Conservation (phyloP, 2,113 vertebrate species). For the Grallaria varia region DNA sequence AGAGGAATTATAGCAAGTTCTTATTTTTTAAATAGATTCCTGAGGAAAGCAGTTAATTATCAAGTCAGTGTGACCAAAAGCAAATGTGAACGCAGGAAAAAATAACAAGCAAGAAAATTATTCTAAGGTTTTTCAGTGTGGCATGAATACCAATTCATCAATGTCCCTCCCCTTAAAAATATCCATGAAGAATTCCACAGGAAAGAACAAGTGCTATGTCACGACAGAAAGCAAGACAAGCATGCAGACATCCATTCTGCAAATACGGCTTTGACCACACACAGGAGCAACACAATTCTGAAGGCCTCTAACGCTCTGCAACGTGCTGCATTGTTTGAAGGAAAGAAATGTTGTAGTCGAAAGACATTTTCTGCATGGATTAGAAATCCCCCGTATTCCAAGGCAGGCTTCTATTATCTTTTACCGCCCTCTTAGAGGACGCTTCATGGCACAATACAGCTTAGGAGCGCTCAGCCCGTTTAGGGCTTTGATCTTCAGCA, state of each 20-base stretch:
- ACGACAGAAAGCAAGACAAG: background rate
- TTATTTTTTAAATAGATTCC: background rate
- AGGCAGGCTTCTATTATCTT: background rate
- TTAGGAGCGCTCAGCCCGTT: background rate
- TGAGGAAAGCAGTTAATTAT: background rate
- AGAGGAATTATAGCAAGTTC: background rate
- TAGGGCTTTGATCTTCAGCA: background rate
- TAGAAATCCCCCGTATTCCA: background rate
- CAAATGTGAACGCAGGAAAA: background rate
- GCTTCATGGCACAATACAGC: background rate
- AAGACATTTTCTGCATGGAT: background rate
- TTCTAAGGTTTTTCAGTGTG: background rate
- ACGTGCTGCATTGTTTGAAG: conserved; percentile 39
- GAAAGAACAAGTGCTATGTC: background rate
- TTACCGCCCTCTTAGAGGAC: background rate
- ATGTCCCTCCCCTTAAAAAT: background rate
- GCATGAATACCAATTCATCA: background rate
- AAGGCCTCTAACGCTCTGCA: conserved; percentile 25
- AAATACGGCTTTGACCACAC: background rate
- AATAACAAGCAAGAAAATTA: background rate
- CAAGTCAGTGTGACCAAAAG: background rate
- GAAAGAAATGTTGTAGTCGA: background rate
- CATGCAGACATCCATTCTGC: background rate
- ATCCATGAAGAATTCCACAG: background rate
- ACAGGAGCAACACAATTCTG: background rate